These are phyloP conservation scores for Toxotes jaculatrix DNA, from an alignment of 2,113 vertebrate species.

Conservation along the genomic window DNA sequence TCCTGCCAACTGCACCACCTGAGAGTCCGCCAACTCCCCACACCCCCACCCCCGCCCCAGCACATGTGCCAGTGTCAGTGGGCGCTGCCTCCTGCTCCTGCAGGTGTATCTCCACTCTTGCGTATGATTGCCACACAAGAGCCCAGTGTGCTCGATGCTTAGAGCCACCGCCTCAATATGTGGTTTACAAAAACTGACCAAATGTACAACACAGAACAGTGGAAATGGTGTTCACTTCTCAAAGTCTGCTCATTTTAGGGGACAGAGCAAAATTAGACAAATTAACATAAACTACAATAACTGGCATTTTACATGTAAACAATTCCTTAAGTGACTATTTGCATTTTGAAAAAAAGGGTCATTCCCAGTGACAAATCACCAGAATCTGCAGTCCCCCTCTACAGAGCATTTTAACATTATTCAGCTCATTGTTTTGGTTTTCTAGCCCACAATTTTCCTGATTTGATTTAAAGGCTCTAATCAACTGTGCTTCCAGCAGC, in stretches of 20 bases:
- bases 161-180: not conserved
- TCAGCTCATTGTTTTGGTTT: too few species aligned
- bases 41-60: not conserved
- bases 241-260: not conserved
- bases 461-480: not conserved
- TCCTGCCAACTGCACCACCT: conserved; percentile 48
- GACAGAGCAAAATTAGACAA: not conserved
- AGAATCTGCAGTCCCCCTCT: too few species aligned
- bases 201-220: not conserved
- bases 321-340: not conserved
- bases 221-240: too few species aligned
- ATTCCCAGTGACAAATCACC: too few species aligned
- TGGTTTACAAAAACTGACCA: not conserved
- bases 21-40: conserved; percentile 19
- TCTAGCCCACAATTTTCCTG: not conserved
- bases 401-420: too few species aligned
- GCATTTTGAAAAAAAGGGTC: too few species aligned
- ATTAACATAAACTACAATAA: not conserved
- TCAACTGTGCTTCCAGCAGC: too few species aligned
- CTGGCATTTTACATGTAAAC: not conserved
- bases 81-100: conserved; percentile 36
- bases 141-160: not conserved
- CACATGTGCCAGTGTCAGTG: conserved; percentile 42
- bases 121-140: conserved; percentile 24
- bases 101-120: conserved; percentile 33